Evolutionary conservation across 2,113 vertebrate genomes (phyloP).

Genomic region (Carassius auratus): DNA sequence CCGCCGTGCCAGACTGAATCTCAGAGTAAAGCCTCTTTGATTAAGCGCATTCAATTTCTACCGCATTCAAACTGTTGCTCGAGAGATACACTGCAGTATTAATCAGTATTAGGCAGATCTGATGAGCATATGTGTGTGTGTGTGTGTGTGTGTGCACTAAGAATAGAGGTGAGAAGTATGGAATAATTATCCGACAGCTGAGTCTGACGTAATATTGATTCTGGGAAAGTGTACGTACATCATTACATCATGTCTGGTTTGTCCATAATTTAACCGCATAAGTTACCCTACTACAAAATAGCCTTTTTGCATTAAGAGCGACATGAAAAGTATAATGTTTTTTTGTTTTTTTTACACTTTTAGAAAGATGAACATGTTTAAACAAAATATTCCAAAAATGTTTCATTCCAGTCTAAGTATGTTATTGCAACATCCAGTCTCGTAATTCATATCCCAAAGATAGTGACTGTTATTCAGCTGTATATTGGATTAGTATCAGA

Average conservation of each 20-base stretch:
- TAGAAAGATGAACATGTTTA: not conserved
- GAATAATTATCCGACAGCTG: conserved; percentile 26
- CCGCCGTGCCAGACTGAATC: not conserved
- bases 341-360: not conserved
- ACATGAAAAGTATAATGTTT: too few relatives aligned
- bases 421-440: not conserved
- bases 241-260: not conserved
- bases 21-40: conserved; percentile 24
- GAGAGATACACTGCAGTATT: not conserved
- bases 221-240: not conserved
- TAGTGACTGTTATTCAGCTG: not conserved
- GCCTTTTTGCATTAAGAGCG: too few relatives aligned
- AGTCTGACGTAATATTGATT: conserved; percentile 10
- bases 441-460: not conserved
- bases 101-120: conserved; percentile 1
- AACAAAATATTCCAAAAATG: not conserved
- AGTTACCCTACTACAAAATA: not conserved
- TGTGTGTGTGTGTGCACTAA: not conserved
- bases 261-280: not conserved
- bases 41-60: conserved; percentile 19
- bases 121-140: not conserved
- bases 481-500: conserved; percentile 8
- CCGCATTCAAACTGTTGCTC: conserved; percentile 2
- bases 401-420: too few relatives aligned
- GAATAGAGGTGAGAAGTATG: not conserved